phyloP scores from a whole-genome alignment of 2,888 invertebrate genomes.

The Latrodectus hesperus region DNA sequence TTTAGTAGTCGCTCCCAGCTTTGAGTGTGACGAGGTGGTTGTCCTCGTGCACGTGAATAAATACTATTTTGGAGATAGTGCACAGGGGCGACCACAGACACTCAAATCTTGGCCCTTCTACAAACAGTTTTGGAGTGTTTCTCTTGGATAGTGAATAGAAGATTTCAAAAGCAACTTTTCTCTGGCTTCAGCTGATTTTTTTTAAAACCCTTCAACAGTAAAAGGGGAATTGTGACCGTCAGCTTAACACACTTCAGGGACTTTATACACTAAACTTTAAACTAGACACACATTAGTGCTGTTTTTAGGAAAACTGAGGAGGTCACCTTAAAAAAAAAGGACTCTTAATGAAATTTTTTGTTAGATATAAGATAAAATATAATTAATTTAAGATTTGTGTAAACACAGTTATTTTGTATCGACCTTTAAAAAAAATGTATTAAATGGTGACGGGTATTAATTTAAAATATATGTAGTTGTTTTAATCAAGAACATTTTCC shows the following conservation, averaged over 20 bases:
- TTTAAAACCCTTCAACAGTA: neutral
- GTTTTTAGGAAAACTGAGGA: constrained; percentile 12
- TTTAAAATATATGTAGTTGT: neutral
- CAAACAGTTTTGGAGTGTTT: constrained; percentile 17
- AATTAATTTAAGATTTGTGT: neutral
- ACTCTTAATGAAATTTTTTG: neutral
- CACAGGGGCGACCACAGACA: neutral
- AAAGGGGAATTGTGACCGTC: constrained; percentile 28
- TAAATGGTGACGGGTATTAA: neutral
- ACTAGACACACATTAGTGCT: constrained; percentile 28
- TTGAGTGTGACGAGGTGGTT: neutral
- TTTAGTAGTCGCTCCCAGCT: constrained; percentile 21
- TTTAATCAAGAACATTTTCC: neutral
- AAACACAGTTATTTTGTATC: neutral
- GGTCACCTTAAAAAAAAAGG: constrained; percentile 1
- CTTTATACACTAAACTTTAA: constrained; percentile 49
- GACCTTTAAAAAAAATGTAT: neutral
- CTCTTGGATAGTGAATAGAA: constrained; percentile 3
- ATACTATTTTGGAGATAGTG: constrained; percentile 59
- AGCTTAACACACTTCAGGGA: constrained; percentile 67
- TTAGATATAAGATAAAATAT: too few species aligned
- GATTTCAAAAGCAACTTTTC: constrained; percentile 1
- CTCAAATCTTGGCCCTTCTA: constrained; percentile 24
- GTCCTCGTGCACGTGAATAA: constrained; percentile 19
- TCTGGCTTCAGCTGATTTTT: constrained; percentile 41